Evolutionary conservation across 2,888 invertebrate genomes (phyloP), one percentile per base, ranked within the genome.

Genomic region (Fragum fragum): DNA sequence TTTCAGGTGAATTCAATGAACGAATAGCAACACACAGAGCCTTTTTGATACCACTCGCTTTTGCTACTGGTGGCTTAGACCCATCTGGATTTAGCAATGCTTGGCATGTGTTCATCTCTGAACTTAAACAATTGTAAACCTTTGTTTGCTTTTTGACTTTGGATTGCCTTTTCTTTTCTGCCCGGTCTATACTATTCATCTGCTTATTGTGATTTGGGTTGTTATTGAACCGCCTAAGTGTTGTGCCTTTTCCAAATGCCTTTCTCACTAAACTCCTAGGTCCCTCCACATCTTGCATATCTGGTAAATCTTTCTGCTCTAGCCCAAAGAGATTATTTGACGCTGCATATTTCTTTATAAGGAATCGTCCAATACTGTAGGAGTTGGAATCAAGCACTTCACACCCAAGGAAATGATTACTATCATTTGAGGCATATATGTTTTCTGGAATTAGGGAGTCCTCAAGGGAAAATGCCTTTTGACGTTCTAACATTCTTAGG

Each of bases 51-150:
- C 74, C 79, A 14, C 28, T 7, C 23, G 77, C 23, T 55, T 81
- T 81, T 32, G 39, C 57, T 21, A 78, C 66, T 63, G 39, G 42
- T 1, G 71, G 57, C 69, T 79, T 79, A 32, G 79, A 47, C n/a
- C 83, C 70, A 47, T 81, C 81, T 21, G 70, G 70, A 14, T 74
- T 79, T 9, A 83, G 23, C 1, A 83, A 14, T 1, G 82, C 75
- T 26, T 83, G 76, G 23, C 76, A 79, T 0, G 76, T 73, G 42
- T 82, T 82, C 78, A 75, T 75, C n/a, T 63, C 47, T 59, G 78
- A 71, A 16, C 59, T 71, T 26, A 72, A 18, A 23, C 59, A 28
- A 28, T 75, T 52, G 5, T 63, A 23, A 36, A 63, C n/a, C 39
- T 80, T 75, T 14, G 63, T 32, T 59, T 76, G 16, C 32, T 57